Percentiles rank a stretch among this genome's conserved stretches.
Evolutionary conservation across 37 sponge, comb jelly and placozoan species (phyloP).

Genomic region (Oopsacas minuta): DNA sequence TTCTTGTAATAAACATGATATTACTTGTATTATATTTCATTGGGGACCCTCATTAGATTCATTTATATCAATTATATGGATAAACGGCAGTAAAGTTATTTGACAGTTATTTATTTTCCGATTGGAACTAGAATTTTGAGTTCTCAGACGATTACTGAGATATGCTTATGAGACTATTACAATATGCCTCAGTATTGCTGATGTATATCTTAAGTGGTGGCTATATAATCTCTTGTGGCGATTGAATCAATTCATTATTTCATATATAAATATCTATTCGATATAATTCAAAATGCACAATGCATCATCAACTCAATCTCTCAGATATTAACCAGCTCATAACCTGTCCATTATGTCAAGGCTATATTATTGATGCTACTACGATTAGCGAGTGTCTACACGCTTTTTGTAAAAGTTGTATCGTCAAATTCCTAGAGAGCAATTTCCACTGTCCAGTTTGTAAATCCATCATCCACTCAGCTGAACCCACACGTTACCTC

Average conservation of each 20-base stretch:
- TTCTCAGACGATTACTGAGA: background rate
- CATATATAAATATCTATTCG: too few species aligned
- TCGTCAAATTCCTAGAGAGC: background rate
- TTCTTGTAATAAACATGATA: too few species aligned
- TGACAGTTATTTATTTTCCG: too few species aligned
- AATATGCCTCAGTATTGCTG: background rate
- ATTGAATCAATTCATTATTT: constrained; percentile 7
- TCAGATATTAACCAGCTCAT: background rate
- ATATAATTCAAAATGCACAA: too few species aligned
- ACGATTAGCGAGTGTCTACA: constrained; percentile 7
- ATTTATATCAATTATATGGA: too few species aligned
- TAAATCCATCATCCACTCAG: constrained; percentile 1
- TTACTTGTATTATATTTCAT: too few species aligned
- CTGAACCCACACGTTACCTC: background rate
- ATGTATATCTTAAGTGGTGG: constrained; percentile 3
- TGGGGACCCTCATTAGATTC: too few species aligned
- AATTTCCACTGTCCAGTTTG: constrained; percentile 14
- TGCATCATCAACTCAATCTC: background rate
- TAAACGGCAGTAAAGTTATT: too few species aligned
- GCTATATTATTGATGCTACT: constrained; percentile 7
- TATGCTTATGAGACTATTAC: background rate
- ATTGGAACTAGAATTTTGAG: background rate
- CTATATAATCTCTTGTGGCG: background rate
- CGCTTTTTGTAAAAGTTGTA: constrained; percentile 16
- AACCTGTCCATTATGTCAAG: constrained; percentile 12